phyloP scores from a whole-genome alignment of 2,888 invertebrate genomes.

The Apeira syringaria region DNA sequence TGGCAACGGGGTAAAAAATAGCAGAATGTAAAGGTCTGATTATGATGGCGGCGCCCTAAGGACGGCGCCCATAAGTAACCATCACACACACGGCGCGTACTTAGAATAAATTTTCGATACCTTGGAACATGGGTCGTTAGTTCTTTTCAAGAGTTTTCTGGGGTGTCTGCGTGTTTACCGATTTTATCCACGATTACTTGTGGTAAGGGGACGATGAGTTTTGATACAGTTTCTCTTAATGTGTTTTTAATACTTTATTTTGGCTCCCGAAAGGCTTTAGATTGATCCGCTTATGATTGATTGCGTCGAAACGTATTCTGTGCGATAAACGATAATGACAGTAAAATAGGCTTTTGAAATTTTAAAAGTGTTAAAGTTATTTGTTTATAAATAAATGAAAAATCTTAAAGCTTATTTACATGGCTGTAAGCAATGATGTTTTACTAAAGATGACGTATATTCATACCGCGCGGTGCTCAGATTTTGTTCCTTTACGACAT shows the following conservation, averaged over 20 bases:
- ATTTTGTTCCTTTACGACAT: too few relatives aligned
- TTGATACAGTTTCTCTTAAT: constrained; percentile 55
- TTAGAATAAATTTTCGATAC: constrained; percentile 82
- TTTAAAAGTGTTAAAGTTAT: too few relatives aligned
- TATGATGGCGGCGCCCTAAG: constrained; percentile 48
- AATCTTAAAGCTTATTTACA: too few relatives aligned
- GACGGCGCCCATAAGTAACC: constrained; percentile 71
- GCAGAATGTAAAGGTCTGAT: constrained; percentile 27
- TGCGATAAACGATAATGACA: constrained; percentile 20
- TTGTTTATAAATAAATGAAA: too few relatives aligned
- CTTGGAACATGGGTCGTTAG: constrained; percentile 66
- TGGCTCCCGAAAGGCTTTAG: constrained; percentile 37
- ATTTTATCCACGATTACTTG: constrained; percentile 49
- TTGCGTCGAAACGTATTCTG: constrained; percentile 31
- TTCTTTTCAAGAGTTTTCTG: constrained; percentile 64
- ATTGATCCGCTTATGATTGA: constrained; percentile 54
- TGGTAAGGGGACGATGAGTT: constrained; percentile 37
- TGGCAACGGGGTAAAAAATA: constrained; percentile 6
- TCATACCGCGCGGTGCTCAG: too few relatives aligned
- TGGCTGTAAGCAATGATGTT: too few relatives aligned
- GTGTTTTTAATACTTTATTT: constrained; percentile 72
- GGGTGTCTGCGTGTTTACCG: constrained; percentile 42
- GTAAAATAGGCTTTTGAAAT: neutral
- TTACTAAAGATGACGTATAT: too few relatives aligned
- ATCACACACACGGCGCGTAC: constrained; percentile 68